Evolutionary conservation across 2,888 invertebrate species (phyloP), one percentile per base, ranked within the genome.

Genomic region (Xestia ashworthii): DNA sequence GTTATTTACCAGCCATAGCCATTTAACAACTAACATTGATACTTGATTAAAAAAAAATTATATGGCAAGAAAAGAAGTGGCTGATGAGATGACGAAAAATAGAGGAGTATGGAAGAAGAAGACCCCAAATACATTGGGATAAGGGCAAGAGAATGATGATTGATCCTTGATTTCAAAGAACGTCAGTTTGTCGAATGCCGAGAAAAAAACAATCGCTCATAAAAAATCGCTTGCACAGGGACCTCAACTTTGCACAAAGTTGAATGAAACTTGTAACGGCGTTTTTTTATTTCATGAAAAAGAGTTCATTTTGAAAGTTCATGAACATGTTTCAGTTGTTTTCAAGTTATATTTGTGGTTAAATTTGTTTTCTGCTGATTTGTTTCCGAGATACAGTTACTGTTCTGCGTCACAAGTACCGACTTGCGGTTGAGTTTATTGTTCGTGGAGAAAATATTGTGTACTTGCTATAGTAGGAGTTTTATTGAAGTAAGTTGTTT

Each of bases 241-340:
- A 71, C 82, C 77, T n/a, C 0, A 70, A 69, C 32, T 32, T 41
- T 14, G 50, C 68, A 77, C 71, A 58, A 82, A 87, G 80, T 87
- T 72, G 78, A 81, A 83, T 82, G 65, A 85, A 88, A 88, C 81
- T 86, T 82, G 79, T 85, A 81, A 81, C 82, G 68, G 38, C 70
- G 80, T 83, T 82, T 84, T 83, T 89, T 88, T 84, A 87, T 88
- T 89, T 83, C 80, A 86, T 80, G 81, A 80, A 88, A 88, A 88
- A 89, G 88, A 88, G 84, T 88, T 84, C 76, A 83, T 86, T 87
- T 77, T 71, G 73, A 74, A 86, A 88, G 89, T 89, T 89, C 81
- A 86, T 73, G 80, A 84, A 80, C 84, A 86, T 84, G 82, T 78
- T 84, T 75, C 82, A 66, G 81, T 82, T 80, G 80, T 84, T 87